Evolutionary conservation across 2,888 invertebrate genomes (phyloP), one percentile per base, ranked within the genome.

Genomic region (Listrodromus nycthemerus): DNA sequence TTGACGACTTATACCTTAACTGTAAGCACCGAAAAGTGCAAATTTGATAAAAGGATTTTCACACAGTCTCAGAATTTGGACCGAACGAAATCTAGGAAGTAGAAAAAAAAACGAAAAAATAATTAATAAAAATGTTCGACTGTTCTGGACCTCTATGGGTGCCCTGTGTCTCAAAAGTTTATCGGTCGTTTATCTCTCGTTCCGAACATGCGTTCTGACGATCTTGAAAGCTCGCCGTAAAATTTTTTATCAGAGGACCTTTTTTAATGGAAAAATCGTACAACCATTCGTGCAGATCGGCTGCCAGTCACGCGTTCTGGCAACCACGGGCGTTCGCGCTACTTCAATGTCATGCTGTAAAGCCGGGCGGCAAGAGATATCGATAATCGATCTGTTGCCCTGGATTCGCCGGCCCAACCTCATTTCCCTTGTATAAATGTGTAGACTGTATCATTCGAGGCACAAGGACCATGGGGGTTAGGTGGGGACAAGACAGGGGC

Each of bases 371-470:
- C 10, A 80, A 58, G 50, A 48, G 73, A 73, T 79, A 77, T 83
- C 73, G 70, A 63, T 73, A 73, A 80, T 83, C 83, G 66, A 83
- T 80, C 76, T 83, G 76, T 63, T 71, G 83, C 55, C 76, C 83
- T 80, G 74, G 71, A 80, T 76, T 41, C 66, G 50, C 30, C 58
- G 55, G 30, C 50, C 58, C 58, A 83, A 80, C 76, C 83, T 83
- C 76, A 61, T 73, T 83, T 76, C 58, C 48, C 45, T 19, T 50
- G 3, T 21, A 55, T 24, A 37, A 48, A 27, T 50, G 27, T 65
- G 41, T 77, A 77, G 37, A 50, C 37, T 41, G 27, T 63, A 58
- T 41, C 66, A 55, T 67, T 74, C 63, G 77, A 78, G 50, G 58
- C 45, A 45, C 66, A 74, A 84, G 33, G 50, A 65, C 50, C 52